phyloP scores from a whole-genome alignment of 2,888 invertebrate species.

The Ametastegia equiseti region DNA sequence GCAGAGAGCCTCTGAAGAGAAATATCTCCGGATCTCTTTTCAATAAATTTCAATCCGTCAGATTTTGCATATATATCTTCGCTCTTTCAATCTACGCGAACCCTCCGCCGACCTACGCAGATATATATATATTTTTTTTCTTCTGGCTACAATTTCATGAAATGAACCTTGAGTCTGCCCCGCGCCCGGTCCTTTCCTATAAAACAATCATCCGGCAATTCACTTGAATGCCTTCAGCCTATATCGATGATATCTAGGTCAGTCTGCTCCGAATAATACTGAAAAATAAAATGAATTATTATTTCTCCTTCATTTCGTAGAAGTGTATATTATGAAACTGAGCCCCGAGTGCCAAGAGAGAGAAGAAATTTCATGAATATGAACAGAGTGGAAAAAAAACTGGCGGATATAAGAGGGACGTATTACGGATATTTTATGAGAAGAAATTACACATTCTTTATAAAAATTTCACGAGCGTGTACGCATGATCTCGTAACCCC shows the following conservation, averaged over 20 bases:
- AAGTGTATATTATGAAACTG: not conserved
- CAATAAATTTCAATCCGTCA: conserved; percentile 48
- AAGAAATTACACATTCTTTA: conserved; percentile 13
- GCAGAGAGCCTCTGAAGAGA: not conserved
- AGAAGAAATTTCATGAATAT: not conserved
- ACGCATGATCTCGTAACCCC: not conserved
- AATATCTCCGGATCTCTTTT: conserved; percentile 27
- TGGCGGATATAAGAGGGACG: not conserved
- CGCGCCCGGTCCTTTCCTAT: conserved; percentile 43
- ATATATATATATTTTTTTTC: conserved; percentile 7
- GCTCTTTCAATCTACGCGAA: conserved; percentile 36
- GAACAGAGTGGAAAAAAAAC: not conserved
- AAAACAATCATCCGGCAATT: conserved; percentile 61
- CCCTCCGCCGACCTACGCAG: conserved; percentile 31
- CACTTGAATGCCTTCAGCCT: conserved; percentile 38
- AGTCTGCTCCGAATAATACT: conserved; percentile 27
- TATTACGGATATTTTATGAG: conserved; percentile 1
- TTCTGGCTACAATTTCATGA: conserved; percentile 37
- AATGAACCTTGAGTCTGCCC: conserved; percentile 30
- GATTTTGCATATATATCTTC: conserved; percentile 37
- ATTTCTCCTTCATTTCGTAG: not conserved
- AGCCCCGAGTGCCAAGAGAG: not conserved
- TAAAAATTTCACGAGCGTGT: not conserved
- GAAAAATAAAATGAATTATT: not conserved
- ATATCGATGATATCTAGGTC: conserved; percentile 39